Conservation (phyloP, 2,797 vertebrate genomes). For the Cichlasoma orientale region DNA sequence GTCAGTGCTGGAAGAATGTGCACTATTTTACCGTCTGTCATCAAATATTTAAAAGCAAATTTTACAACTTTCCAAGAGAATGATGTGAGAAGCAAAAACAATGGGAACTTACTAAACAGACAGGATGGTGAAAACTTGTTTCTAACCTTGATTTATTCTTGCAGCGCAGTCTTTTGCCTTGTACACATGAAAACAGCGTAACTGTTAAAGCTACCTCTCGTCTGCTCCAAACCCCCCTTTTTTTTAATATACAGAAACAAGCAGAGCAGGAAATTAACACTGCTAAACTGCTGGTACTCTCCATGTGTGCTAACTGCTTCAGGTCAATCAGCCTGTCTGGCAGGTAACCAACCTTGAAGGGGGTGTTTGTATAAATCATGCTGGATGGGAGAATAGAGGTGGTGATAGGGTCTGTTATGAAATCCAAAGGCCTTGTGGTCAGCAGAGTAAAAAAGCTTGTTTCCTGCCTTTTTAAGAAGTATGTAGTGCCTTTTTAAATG, state of each 20-base stretch:
- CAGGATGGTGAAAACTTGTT: background rate
- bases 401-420: constrained; percentile 6
- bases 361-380: constrained; percentile 33
- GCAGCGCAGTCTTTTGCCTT: background rate
- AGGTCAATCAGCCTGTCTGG: constrained; percentile 25
- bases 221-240: background rate
- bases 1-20: background rate
- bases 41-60: background rate
- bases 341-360: constrained; percentile 21
- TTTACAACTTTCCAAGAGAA: background rate
- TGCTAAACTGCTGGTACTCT: constrained; percentile 11
- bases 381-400: constrained; percentile 9
- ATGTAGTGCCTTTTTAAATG: constrained; percentile 39
- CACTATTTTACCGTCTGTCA: background rate
- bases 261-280: constrained; percentile 16
- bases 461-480: constrained; percentile 28
- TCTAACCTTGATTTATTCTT: background rate
- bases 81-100: background rate
- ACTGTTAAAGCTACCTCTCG: background rate
- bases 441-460: constrained; percentile 3
- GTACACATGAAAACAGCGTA: background rate
- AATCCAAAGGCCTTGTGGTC: constrained; percentile 15
- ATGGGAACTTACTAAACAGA: background rate
- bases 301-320: constrained; percentile 11
- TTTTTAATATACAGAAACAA: background rate